These are phyloP conservation scores for Brachionus rotundiformis DNA, from an alignment of 1,140 invertebrate species.

Conservation along the genomic window DNA sequence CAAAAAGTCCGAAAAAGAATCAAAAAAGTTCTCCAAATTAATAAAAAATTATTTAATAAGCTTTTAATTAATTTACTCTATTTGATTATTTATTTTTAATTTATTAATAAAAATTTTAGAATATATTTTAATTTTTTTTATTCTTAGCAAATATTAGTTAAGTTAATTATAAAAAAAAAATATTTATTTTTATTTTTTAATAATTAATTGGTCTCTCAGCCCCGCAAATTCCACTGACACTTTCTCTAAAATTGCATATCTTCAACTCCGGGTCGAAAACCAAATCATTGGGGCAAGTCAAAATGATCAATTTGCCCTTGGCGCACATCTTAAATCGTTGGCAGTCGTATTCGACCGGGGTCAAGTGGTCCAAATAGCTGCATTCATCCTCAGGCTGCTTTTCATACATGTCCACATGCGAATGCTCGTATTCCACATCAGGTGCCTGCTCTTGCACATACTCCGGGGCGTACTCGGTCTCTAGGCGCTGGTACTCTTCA, in stretches of 20 bases:
- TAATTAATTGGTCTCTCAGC: neutral
- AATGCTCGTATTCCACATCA: neutral
- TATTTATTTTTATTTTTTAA: neutral
- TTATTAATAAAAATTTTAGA: neutral
- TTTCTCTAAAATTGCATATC: neutral
- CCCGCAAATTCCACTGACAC: neutral
- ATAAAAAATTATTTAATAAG: slow-evolving; percentile 50
- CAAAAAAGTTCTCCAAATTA: slow-evolving; percentile 33
- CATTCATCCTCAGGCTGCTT: neutral
- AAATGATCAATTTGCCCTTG: neutral
- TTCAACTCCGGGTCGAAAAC: neutral
- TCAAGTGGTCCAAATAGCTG: neutral
- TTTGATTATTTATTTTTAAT: neutral
- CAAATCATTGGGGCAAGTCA: neutral
- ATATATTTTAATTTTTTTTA: neutral
- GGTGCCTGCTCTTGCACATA: neutral
- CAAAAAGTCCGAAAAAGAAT: slow-evolving; percentile 34
- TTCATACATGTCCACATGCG: neutral
- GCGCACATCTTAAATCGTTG: neutral
- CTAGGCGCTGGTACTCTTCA: neutral
- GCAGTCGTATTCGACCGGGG: neutral
- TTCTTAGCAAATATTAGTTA: too few species aligned
- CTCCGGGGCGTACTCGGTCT: neutral
- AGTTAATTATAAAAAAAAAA: too few species aligned
- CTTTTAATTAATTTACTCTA: neutral